A percentile compares a stretch with the other conserved stretches of the same genome.
These are phyloP conservation scores for Plagodis pulveraria DNA, from an alignment of 2,888 invertebrate species.

Conservation along the genomic window DNA sequence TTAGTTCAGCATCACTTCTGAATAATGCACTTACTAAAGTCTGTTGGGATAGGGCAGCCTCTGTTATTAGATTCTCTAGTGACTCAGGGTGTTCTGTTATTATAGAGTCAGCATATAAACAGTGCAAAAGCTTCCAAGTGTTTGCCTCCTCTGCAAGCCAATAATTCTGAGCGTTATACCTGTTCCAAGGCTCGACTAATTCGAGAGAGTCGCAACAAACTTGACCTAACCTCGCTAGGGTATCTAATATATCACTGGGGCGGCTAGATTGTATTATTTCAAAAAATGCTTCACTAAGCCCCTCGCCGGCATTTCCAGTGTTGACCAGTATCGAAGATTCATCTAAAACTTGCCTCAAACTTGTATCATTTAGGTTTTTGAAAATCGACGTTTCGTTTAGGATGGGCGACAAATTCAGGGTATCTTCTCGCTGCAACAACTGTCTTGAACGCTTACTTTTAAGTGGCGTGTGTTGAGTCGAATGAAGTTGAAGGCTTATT, in stretches of 20 bases:
- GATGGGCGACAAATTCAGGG: constrained; percentile 75
- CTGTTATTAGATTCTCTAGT: constrained; percentile 70
- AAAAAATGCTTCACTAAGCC: constrained; percentile 74
- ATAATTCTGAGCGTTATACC: constrained; percentile 74
- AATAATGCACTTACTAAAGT: constrained; percentile 69
- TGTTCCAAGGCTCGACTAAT: constrained; percentile 77
- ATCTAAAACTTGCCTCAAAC: constrained; percentile 73
- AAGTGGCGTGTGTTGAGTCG: constrained; percentile 69
- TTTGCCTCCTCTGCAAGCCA: constrained; percentile 93
- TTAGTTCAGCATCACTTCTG: constrained; percentile 81
- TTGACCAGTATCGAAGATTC: constrained; percentile 69
- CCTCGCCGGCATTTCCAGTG: constrained; percentile 62
- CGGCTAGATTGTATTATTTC: constrained; percentile 76
- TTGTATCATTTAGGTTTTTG: constrained; percentile 76
- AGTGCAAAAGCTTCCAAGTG: constrained; percentile 94
- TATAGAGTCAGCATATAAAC: constrained; percentile 92
- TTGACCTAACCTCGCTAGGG: constrained; percentile 86
- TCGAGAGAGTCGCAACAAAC: constrained; percentile 87
- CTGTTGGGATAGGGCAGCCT: constrained; percentile 71
- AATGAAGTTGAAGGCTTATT: constrained; percentile 61
- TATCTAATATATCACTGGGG: constrained; percentile 84
- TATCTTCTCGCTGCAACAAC: constrained; percentile 69
- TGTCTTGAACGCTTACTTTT: constrained; percentile 65
- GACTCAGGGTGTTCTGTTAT: constrained; percentile 85
- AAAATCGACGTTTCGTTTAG: constrained; percentile 78